Conservation (phyloP, 2,888 invertebrate genomes). For the Pharmacophagus antenor region DNA sequence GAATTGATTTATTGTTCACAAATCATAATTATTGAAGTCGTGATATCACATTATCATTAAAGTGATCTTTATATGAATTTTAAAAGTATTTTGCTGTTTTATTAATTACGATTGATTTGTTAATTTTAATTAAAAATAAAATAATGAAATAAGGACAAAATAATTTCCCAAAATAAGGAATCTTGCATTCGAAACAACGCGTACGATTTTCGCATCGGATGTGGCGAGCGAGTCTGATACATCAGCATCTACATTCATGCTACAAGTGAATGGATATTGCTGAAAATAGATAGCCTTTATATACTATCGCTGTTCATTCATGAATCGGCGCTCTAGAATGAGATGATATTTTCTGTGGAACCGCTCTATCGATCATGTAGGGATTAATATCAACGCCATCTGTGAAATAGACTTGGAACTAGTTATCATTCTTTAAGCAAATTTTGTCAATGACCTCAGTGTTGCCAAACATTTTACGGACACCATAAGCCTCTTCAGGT, state of each 20-base stretch:
- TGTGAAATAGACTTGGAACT: constrained; percentile 7
- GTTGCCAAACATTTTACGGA: not conserved
- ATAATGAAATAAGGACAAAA: no score
- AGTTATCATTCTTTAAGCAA: not conserved
- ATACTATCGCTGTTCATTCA: constrained; percentile 33
- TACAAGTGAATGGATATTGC: constrained; percentile 31
- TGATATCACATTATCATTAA: no score
- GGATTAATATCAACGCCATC: constrained; percentile 14
- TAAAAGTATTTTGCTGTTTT: no score
- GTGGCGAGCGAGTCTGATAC: constrained; percentile 8
- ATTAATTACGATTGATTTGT: no score
- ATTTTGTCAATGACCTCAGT: no score
- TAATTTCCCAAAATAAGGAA: not conserved
- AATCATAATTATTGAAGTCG: no score
- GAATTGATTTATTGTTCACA: no score
- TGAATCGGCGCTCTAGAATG: constrained; percentile 23
- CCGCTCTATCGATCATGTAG: constrained; percentile 16
- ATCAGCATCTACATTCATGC: constrained; percentile 26
- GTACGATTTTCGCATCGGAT: not conserved
- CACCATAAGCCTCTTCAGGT: no score
- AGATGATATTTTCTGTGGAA: constrained; percentile 14
- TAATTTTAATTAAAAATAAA: no score
- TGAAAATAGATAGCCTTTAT: constrained; percentile 32
- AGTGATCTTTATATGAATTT: no score
- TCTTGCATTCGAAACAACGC: not conserved